A percentile compares a stretch with the other conserved stretches of the same genome.
Evolutionary conservation across 2,797 vertebrate species (phyloP).

Genomic region (Pipistrellus kuhlii): DNA sequence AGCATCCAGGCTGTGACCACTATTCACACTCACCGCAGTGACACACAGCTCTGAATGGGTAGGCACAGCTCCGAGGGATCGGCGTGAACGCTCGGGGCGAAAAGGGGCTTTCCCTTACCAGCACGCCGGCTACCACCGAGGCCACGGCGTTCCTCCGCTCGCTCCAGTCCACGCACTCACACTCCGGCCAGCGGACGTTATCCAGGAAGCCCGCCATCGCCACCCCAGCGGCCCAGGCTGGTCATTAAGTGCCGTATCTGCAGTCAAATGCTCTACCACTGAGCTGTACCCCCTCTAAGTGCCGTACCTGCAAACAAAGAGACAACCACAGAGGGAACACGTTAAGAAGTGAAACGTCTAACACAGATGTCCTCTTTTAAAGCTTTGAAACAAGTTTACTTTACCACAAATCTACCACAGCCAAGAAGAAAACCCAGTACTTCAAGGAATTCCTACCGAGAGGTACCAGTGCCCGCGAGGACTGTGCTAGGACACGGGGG

Average conservation of each 20-base stretch:
- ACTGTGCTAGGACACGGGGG: background rate
- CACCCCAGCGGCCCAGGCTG: slow-evolving; percentile 20
- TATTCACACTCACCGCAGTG: background rate
- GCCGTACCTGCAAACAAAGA: background rate
- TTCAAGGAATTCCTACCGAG: background rate
- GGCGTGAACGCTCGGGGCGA: background rate
- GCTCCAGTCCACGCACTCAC: slow-evolving; percentile 95
- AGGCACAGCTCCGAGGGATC: background rate
- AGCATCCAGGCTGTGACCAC: background rate
- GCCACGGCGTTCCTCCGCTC: slow-evolving; percentile 93
- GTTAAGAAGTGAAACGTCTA: background rate
- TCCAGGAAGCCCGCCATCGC: slow-evolving; percentile 95
- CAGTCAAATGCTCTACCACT: slow-evolving; percentile 86
- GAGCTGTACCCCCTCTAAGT: slow-evolving; percentile 81
- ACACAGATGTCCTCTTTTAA: background rate
- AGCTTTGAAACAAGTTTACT: background rate
- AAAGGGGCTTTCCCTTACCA: slow-evolving; percentile 87
- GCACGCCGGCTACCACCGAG: slow-evolving; percentile 91
- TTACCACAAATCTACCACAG: background rate
- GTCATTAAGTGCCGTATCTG: slow-evolving; percentile 84
- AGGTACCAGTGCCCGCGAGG: background rate
- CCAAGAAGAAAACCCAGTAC: background rate
- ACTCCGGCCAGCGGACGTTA: slow-evolving; percentile 94
- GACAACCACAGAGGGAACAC: background rate
- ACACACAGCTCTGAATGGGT: background rate